These are phyloP conservation scores for Melipona quadrifasciata DNA, from an alignment of 1,140 invertebrate genomes.

Conservation along the genomic window DNA sequence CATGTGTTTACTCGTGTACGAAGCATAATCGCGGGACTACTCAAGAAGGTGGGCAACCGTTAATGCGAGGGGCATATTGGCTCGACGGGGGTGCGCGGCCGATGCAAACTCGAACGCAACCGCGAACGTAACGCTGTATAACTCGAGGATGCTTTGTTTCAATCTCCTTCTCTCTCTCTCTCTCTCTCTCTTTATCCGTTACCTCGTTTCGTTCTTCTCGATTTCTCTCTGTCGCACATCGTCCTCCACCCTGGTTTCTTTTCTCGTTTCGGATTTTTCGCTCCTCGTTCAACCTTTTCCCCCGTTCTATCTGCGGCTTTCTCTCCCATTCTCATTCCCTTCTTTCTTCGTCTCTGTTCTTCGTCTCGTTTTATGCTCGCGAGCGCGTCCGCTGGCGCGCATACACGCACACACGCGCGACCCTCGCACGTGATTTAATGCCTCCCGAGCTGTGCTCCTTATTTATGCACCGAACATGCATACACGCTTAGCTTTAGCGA, in stretches of 20 bases:
- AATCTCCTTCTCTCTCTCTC: conserved; percentile 58
- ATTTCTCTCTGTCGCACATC: not conserved
- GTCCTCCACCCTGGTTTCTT: conserved; percentile 10
- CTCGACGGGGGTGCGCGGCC: conserved; percentile 74
- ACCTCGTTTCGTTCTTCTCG: conserved; percentile 32
- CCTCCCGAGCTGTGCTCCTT: conserved; percentile 75
- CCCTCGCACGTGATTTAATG: conserved; percentile 78
- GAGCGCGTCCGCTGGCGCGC: not conserved
- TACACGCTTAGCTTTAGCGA: conserved; percentile 73
- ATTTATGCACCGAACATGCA: conserved; percentile 80
- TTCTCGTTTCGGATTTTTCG: conserved; percentile 42
- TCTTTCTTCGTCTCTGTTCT: conserved; percentile 5
- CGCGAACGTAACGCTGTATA: conserved; percentile 60
- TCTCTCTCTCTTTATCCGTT: not conserved
- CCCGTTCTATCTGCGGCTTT: conserved; percentile 50
- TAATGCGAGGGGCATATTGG: conserved; percentile 80
- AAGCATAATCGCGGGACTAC: conserved; percentile 73
- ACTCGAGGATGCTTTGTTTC: conserved; percentile 58
- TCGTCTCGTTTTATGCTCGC: not conserved
- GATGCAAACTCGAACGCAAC: conserved; percentile 71
- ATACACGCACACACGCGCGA: conserved; percentile 67
- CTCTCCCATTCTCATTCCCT: not conserved
- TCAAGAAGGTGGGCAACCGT: conserved; percentile 77
- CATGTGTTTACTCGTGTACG: conserved; percentile 41
- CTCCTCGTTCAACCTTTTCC: conserved; percentile 57